Evolutionary conservation across 2,797 vertebrate species (phyloP), one percentile per base, ranked within the genome.

Genomic region (Nannoperca australis): DNA sequence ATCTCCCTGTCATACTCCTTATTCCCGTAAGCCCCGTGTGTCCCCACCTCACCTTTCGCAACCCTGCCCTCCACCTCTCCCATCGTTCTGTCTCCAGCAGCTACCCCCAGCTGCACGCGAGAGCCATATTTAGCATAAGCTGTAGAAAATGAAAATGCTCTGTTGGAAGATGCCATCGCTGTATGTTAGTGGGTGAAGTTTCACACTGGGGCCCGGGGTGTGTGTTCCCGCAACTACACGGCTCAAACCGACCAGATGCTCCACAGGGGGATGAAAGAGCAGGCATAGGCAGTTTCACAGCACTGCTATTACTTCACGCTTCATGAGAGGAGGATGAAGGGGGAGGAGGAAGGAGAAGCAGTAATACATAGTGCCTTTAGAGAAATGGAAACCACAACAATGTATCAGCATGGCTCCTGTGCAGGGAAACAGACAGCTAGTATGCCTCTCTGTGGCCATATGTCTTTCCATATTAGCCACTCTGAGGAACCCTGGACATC

Each of bases 221-320:
- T 62, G 70, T 36, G 65, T 69, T 84, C 69, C 75, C 32, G 8
- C 74, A 73, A 61, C 73, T 72, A 42, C 73, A 44, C 47, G 17
- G 69, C 79, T 87, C 85, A 87, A 82, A 90, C 81, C 66, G 51
- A 82, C 83, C 77, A 81, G 83, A 86, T 79, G 82, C 81, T 89
- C 88, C 79, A 54, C 7, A 0, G 86, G 80, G 82, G 72, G 67
- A 84, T 44, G 68, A 86, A 84, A 85, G 45, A 68, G 85, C 86
- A 64, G 79, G 71, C 45, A 0, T 68, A 74, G 36, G 91, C 85
- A 84, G 77, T 87, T 92, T 45, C 79, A 70, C 82, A 61, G 70
- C 47, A 1, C 65, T 17, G 44, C 73, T 56, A 63, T 87, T 91
- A 72, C 78, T 84, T 85, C 73, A 88, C 42, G 38, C 85, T 83